Evolutionary conservation across 2,888 invertebrate genomes (phyloP).

Genomic region (Andrena praecox): DNA sequence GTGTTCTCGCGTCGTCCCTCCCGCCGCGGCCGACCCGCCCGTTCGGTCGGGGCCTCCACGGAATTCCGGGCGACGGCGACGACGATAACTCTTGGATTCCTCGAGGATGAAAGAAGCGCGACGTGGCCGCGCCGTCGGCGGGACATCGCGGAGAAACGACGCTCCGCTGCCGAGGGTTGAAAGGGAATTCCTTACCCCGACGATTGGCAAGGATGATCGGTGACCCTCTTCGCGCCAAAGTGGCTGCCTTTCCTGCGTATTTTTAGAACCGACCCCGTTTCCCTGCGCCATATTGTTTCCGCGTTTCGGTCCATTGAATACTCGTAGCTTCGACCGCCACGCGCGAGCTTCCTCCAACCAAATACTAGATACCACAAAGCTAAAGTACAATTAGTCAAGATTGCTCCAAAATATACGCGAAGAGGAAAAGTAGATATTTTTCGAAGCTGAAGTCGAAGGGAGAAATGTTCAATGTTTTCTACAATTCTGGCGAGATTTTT

Average conservation of each 20-base stretch:
- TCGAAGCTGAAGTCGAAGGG: too few relatives aligned
- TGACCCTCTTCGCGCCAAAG: constrained; percentile 12
- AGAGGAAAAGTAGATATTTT: too few relatives aligned
- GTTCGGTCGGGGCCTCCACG: constrained; percentile 42
- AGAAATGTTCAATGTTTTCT: too few relatives aligned
- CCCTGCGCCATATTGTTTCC: not conserved
- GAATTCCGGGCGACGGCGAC: constrained; percentile 59
- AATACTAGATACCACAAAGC: too few relatives aligned
- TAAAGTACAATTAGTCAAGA: too few relatives aligned
- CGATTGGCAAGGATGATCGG: constrained; percentile 48
- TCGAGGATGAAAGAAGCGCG: constrained; percentile 66
- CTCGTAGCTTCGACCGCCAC: not conserved
- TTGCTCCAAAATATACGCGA: too few relatives aligned
- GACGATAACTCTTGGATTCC: constrained; percentile 72
- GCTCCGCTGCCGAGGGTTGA: constrained; percentile 48
- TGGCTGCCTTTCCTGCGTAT: not conserved
- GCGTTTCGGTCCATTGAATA: not conserved
- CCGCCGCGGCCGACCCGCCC: not conserved
- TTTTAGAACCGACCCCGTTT: constrained; percentile 35
- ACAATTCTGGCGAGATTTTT: not conserved
- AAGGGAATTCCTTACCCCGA: constrained; percentile 59
- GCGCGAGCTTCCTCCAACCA: not conserved
- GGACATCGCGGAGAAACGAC: constrained; percentile 64
- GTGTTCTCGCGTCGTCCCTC: constrained; percentile 12
- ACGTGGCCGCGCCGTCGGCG: constrained; percentile 41